A percentile compares a stretch with the other conserved stretches of the same genome.
phyloP scores from a whole-genome alignment of 2,797 vertebrate species.

The Cryptoprocta ferox region DNA sequence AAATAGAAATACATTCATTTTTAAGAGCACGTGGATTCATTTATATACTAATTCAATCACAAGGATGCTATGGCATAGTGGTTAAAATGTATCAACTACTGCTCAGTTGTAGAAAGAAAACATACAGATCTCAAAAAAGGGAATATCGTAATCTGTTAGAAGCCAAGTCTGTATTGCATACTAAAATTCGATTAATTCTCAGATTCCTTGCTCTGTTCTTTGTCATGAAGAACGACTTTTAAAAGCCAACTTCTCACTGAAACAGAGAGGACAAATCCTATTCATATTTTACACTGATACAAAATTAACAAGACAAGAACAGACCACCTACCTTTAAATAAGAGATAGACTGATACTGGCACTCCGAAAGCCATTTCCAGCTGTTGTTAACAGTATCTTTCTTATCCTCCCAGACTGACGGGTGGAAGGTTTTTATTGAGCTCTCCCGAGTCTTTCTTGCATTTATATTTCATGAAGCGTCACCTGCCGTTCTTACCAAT shows the following conservation, averaged over 20 bases:
- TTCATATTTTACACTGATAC: background rate
- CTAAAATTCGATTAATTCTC: background rate
- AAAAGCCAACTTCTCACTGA: background rate
- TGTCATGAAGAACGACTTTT: background rate
- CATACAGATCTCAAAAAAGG: background rate
- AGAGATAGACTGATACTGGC: conserved; percentile 79
- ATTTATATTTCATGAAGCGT: conserved; percentile 87
- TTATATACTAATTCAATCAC: background rate
- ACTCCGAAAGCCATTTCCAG: conserved; percentile 84
- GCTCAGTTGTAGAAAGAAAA: background rate
- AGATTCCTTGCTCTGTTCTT: background rate
- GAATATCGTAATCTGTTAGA: background rate
- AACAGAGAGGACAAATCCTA: conserved; percentile 15
- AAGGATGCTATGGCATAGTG: background rate
- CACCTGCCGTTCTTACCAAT: conserved; percentile 86
- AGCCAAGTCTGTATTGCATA: background rate
- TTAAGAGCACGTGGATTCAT: background rate
- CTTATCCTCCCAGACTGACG: conserved; percentile 72
- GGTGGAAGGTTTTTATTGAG: conserved; percentile 80
- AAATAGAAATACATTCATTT: background rate
- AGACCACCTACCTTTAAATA: conserved; percentile 84
- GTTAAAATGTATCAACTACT: background rate
- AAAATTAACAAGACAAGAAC: conserved; percentile 41
- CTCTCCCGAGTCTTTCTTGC: conserved; percentile 78
- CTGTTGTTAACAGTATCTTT: conserved; percentile 63